Evolutionary conservation across 2,797 vertebrate species (phyloP).

Genomic region (Neosilurus hyrtlii): DNA sequence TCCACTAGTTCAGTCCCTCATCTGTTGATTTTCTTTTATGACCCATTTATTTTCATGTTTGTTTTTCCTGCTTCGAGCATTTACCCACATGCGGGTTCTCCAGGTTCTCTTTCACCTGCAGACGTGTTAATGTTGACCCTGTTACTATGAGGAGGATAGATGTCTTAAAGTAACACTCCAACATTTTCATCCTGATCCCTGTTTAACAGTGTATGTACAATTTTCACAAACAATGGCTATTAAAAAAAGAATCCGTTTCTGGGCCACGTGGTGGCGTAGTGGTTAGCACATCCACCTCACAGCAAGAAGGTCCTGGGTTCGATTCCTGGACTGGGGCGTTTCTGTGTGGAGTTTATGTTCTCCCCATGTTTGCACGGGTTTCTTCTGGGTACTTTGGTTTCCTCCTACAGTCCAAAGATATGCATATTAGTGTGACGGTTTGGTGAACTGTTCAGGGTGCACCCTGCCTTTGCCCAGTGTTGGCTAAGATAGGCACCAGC

Average conservation of each 20-base stretch:
- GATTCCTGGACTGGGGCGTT: too few species aligned
- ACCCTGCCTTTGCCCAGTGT: too few species aligned
- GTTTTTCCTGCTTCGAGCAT: background rate
- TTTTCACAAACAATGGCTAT: background rate
- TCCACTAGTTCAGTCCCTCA: background rate
- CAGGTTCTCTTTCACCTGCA: background rate
- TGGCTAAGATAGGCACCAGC: too few species aligned
- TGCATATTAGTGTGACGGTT: too few species aligned
- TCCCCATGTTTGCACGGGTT: too few species aligned
- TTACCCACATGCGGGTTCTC: constrained; percentile 21
- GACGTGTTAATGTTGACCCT: background rate
- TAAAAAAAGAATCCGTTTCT: background rate
- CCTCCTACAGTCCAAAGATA: too few species aligned
- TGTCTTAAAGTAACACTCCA: background rate
- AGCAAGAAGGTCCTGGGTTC: too few species aligned
- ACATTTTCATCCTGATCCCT: background rate
- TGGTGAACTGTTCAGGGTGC: too few species aligned
- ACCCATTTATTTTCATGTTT: background rate
- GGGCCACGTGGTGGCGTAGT: too few species aligned
- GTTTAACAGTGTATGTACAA: background rate
- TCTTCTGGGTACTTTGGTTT: too few species aligned
- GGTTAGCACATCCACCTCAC: too few species aligned
- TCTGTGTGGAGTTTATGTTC: too few species aligned
- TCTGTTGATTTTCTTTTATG: background rate
- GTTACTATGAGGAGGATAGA: background rate